Conservation (phyloP, 2,797 vertebrate genomes). For the Pseudotriccus pelzelni region DNA sequence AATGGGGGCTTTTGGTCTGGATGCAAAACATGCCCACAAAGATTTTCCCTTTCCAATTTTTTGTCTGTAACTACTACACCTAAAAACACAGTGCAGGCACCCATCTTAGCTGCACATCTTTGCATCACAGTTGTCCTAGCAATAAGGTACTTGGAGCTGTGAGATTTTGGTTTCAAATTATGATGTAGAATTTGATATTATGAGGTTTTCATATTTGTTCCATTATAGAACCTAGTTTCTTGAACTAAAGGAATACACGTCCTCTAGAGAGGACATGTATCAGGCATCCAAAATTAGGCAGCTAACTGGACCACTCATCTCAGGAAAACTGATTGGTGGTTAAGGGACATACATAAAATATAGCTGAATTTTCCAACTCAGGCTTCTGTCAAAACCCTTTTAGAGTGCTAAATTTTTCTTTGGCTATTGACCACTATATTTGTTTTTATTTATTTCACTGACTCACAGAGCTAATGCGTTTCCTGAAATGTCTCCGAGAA, state of each 20-base stretch:
- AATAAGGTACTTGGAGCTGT: background rate
- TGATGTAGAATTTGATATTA: background rate
- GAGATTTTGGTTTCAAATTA: background rate
- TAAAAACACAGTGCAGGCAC: background rate
- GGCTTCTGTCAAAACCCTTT: background rate
- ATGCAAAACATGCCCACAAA: background rate
- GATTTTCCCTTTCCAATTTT: background rate
- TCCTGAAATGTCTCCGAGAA: background rate
- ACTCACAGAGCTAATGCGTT: background rate
- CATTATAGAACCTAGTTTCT: background rate
- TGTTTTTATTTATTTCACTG: constrained; percentile 15
- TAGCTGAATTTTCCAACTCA: background rate
- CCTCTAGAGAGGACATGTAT: background rate
- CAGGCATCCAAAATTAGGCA: background rate
- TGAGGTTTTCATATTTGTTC: background rate
- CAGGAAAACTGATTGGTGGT: background rate
- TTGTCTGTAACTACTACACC: background rate
- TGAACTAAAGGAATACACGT: background rate
- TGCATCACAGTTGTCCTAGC: background rate
- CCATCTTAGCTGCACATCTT: background rate
- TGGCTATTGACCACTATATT: background rate
- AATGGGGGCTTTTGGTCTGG: background rate
- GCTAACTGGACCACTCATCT: background rate
- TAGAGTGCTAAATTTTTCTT: background rate
- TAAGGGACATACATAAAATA: background rate